These are phyloP conservation scores for Auanema sp. DNA, from an alignment of 2,888 invertebrate genomes.

Conservation along the genomic window DNA sequence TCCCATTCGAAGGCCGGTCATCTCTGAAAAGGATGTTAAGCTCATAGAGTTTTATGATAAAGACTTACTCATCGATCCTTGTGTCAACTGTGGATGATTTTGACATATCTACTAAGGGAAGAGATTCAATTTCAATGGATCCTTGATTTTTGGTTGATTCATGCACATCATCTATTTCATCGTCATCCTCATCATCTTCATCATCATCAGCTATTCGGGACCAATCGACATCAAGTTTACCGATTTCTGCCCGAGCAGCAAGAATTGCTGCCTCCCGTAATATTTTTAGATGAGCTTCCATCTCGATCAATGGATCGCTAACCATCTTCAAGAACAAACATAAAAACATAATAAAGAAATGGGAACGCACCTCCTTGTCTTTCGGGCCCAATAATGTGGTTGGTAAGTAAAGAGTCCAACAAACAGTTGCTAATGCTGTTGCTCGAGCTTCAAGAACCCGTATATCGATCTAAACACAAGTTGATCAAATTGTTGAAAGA, in stretches of 20 bases:
- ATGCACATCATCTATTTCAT: neutral
- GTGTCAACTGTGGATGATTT: neutral
- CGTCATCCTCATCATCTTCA: conserved; percentile 17
- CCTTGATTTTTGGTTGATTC: neutral
- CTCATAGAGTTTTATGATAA: neutral
- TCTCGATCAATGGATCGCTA: conserved; percentile 28
- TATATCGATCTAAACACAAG: conserved; percentile 30
- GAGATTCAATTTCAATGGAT: conserved; percentile 1
- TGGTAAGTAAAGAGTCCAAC: conserved; percentile 53
- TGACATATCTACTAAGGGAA: neutral
- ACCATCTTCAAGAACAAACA: conserved; percentile 16
- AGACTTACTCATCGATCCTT: neutral
- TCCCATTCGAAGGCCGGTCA: conserved; percentile 2
- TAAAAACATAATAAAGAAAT: neutral
- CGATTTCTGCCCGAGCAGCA: conserved; percentile 28
- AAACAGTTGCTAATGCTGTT: conserved; percentile 49
- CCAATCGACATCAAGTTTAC: conserved; percentile 26
- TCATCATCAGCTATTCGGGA: conserved; percentile 17
- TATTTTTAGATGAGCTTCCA: conserved; percentile 41
- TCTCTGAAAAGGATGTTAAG: neutral
- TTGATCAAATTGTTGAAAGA: conserved; percentile 3
- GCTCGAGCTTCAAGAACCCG: conserved; percentile 59
- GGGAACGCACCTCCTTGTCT: conserved; percentile 25
- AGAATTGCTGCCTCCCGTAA: conserved; percentile 38
- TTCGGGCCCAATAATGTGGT: conserved; percentile 46